A percentile compares a stretch with the other conserved stretches of the same genome.
phyloP scores from a whole-genome alignment of 2,797 vertebrate genomes.

The Sebastes alutus region DNA sequence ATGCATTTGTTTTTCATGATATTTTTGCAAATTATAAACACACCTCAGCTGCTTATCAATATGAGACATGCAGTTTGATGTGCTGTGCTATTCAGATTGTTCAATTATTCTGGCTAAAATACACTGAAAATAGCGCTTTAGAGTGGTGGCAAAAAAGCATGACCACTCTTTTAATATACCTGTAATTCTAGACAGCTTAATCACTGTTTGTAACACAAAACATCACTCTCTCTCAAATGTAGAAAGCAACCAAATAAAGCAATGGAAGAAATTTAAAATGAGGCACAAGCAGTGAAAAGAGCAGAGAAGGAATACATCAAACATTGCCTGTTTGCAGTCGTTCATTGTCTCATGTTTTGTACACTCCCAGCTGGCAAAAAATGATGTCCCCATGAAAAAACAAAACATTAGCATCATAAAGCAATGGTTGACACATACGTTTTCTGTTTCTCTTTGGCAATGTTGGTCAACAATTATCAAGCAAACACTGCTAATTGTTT shows the following conservation, averaged over 20 bases:
- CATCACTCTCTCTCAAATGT: neutral
- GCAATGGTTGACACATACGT: constrained; percentile 33
- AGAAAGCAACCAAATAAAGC: neutral
- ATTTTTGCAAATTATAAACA: constrained; percentile 22
- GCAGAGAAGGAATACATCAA: constrained; percentile 48
- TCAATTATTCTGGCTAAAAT: constrained; percentile 11
- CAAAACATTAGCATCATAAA: constrained; percentile 58
- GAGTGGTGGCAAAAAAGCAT: neutral
- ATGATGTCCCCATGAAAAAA: constrained; percentile 34
- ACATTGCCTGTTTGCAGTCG: constrained; percentile 42
- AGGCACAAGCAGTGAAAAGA: constrained; percentile 8
- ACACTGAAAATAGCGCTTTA: constrained; percentile 20
- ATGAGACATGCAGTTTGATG: constrained; percentile 6
- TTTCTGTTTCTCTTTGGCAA: constrained; percentile 43
- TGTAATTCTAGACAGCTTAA: constrained; percentile 40
- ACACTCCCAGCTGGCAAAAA: constrained; percentile 32
- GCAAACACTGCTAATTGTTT: constrained; percentile 59
- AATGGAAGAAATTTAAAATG: constrained; percentile 28
- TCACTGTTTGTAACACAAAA: constrained; percentile 51
- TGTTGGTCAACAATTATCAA: constrained; percentile 51
- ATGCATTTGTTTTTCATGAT: constrained; percentile 14
- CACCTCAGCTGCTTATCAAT: constrained; percentile 14
- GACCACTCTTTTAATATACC: constrained; percentile 40
- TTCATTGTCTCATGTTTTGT: constrained; percentile 40
- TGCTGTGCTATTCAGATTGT: constrained; percentile 13